These are phyloP conservation scores for Chunga burmeisteri DNA, from an alignment of 2,113 vertebrate species.

Conservation along the genomic window DNA sequence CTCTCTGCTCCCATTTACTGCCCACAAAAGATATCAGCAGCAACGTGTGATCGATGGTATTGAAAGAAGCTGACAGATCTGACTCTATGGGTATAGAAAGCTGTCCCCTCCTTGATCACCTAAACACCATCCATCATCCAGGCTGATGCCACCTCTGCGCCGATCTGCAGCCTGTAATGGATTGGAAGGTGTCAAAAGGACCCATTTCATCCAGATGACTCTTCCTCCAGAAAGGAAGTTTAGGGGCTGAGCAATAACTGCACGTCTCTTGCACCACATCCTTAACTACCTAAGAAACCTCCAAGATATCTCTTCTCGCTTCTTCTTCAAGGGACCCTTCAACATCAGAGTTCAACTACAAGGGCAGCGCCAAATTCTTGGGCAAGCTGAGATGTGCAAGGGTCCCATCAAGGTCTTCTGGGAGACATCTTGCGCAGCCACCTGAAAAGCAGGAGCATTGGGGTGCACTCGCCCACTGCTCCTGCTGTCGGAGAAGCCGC, in stretches of 20 bases:
- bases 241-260: not conserved
- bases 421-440: not conserved
- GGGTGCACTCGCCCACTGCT: fast-evolving
- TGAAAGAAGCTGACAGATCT: conserved; percentile 23
- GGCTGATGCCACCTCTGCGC: not conserved
- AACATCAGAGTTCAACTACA: not conserved
- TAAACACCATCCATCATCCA: not conserved
- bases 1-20: not conserved
- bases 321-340: not conserved
- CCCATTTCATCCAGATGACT: not conserved
- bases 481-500: not conserved
- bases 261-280: not conserved
- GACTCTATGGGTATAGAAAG: not conserved
- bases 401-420: not conserved
- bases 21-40: not conserved
- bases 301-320: not conserved
- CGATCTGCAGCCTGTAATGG: not conserved
- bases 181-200: not conserved
- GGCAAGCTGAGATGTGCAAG: not conserved
- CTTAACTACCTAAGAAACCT: not conserved
- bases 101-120: not conserved
- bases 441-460: not conserved
- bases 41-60: not conserved
- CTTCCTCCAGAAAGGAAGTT: not conserved
- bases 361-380: not conserved